Percentiles rank a stretch among this genome's conserved stretches.
phyloP scores from a whole-genome alignment of 2,113 vertebrate species.

The Paramormyrops kingsleyae region DNA sequence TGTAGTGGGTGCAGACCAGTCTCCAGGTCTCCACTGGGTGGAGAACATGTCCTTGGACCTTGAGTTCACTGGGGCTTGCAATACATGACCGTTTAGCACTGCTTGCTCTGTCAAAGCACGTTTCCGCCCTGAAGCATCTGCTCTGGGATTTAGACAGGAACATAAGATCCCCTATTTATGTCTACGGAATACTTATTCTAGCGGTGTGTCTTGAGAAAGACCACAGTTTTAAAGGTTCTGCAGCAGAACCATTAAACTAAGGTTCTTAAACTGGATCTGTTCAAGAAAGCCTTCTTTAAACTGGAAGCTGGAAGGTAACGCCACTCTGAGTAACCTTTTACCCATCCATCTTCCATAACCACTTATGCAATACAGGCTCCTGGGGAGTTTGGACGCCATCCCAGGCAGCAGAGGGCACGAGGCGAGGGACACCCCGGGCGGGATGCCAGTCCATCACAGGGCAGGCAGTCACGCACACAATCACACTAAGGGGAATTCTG shows the following conservation, averaged over 20 bases:
- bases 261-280: neutral
- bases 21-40: neutral
- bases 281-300: neutral
- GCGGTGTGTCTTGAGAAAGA: neutral
- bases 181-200: neutral
- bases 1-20: neutral
- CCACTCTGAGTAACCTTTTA: neutral
- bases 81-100: neutral
- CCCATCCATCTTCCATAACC: neutral
- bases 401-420: neutral
- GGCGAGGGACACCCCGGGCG: neutral
- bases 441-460: neutral
- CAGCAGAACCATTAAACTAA: neutral
- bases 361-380: neutral
- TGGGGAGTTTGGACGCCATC: neutral
- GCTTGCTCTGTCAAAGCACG: neutral
- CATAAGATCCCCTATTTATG: neutral
- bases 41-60: neutral
- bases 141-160: neutral
- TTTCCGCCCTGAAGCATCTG: neutral
- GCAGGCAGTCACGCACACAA: constrained; percentile 2
- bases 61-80: neutral
- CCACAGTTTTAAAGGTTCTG: neutral
- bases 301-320: neutral
- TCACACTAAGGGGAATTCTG: neutral